Evolutionary conservation across 2,888 invertebrate genomes (phyloP), one percentile per base, ranked within the genome.

Genomic region (Agonum fuliginosum): DNA sequence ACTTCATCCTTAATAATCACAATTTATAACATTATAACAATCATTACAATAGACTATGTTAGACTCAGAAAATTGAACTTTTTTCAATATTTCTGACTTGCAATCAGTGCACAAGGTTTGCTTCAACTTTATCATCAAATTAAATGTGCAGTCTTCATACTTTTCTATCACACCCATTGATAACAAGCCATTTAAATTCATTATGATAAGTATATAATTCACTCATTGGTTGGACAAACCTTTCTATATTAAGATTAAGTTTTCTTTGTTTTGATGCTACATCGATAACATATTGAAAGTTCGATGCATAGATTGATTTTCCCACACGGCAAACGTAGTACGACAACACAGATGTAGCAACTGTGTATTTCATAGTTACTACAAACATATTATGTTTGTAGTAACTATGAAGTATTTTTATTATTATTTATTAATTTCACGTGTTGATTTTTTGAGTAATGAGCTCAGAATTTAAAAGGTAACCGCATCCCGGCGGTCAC

Each of bases 131-230:
- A 48, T 48, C 10, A 20, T 20, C 8, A 48, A 48, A 48, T 10
- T 20, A 48, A 48, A 48, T 48, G 17, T 48, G 20, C 48, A 48
- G 10, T 48, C 48, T 48, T 48, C n/a, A 20, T 48, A 48, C 20
- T 20, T 3, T 19, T 19, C 20, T 19, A 48, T 48, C 19, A 48
- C 2, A 0, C 19, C 19, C 19, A 19, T 48, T 48, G 10, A 19
- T n/a, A n/a, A n/a, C 20, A 48, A 6, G 20, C 10, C 6, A 20
- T 48, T 19, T 48, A 48, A 20, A 20, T 48, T 20, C 4, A 48
- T 6, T 6, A 20, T 20, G 19, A 48, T 48, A n/a, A n/a, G n/a
- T n/a, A 48, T 20, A 48, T n/a, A 19, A 48, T 14, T 48, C 48
- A 6, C 20, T 48, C 1, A 19, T 48, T 1, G 17, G 20, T 22